Evolutionary conservation across 2,888 invertebrate genomes (phyloP), one percentile per base, ranked within the genome.

Genomic region (Drosophila lacicola): DNA sequence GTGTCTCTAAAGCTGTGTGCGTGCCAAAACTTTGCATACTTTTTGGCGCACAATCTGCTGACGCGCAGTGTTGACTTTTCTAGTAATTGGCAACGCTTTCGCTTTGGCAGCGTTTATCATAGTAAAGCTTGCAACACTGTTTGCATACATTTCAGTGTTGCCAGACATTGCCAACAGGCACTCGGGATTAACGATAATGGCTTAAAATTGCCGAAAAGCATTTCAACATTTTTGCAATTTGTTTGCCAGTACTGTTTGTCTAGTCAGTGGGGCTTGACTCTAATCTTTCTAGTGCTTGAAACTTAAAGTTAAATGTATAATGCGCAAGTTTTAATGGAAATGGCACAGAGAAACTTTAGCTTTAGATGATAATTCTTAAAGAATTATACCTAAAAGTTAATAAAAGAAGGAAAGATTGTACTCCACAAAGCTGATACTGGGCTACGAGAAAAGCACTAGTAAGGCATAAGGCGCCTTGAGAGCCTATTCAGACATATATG

Each of bases 41-140:
- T 80, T 74, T 88, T 82, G 80, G 88, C 63, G 70, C 74, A 61
- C 71, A 77, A 70, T 72, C 65, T 83, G 88, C 83, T 83, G 83
- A 83, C 80, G 70, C 78, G 61, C 66, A 70, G 61, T 83, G 83
- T 83, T 88, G 83, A 86, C 86, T 86, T 58, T 72, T 57, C 61
- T 61, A 54, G 76, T 88, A 88, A 83, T 83, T 82, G 83, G 85
- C 86, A 74, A 69, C 68, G 69, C 78, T 68, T 53, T 44, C 50
- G 54, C 44, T 47, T 67, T 61, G 60, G 58, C 67, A 58, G 51
- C 29, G 42, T 62, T 58, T 55, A 61, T 50, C 71, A 61, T 47
- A 56, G 62, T 44, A 29, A 39, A 11, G 49, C 41, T 57, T 50
- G 66, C 66, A 74, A 50, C 61, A 58, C 54, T 74, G 78, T 74